Base-by-base conservation (phyloP, 1,140 invertebrate species). In the Microplitis demolitor region DNA sequence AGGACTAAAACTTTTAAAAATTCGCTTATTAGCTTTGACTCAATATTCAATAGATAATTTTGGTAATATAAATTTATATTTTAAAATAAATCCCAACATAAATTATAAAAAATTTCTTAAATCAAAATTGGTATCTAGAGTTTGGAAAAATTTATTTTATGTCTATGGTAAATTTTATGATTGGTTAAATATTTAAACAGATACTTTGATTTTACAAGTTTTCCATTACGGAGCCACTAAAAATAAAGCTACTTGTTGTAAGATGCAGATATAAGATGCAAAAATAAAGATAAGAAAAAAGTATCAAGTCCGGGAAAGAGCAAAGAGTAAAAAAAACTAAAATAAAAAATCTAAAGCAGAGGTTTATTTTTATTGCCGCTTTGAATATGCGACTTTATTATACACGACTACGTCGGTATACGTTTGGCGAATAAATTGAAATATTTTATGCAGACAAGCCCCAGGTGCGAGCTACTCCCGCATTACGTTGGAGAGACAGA, bases 301-400 rank as follows among this genome's bases (percentile, higher is more conserved):
- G 34, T n/a, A 39, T 34, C 63, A 67, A 50, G 71, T 34, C 31
- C 37, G 35, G 24, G 24, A 24, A 24, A 24, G 24, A 24, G 24
- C 24, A 24, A 24, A 24, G 24, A 24, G 24, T 24, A 24, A 24
- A 24, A 24, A 24, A 24, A 53, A 35, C 6, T 9, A 45, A 56
- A 45, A 56, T 11, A 16, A 35, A 50, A 6, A 34, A 9, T 5
- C 39, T 37, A 50, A 11, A 66, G 51, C 33, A 62, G 62, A 50
- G 62, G 16, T 78, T 80, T 74, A 77, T 71, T 76, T 78, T 78
- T 74, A 78, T 78, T 73, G 70, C 71, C 66, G 74, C 74, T 77
- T 75, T 72, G 76, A 79, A 71, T 73, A 71, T 61, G 71, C 68
- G 58, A 58, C 69, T 77, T 72, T 76, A 71, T 78, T 79, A 78